Conservation (phyloP, 2,797 vertebrate genomes). For the Anabas testudineus region DNA sequence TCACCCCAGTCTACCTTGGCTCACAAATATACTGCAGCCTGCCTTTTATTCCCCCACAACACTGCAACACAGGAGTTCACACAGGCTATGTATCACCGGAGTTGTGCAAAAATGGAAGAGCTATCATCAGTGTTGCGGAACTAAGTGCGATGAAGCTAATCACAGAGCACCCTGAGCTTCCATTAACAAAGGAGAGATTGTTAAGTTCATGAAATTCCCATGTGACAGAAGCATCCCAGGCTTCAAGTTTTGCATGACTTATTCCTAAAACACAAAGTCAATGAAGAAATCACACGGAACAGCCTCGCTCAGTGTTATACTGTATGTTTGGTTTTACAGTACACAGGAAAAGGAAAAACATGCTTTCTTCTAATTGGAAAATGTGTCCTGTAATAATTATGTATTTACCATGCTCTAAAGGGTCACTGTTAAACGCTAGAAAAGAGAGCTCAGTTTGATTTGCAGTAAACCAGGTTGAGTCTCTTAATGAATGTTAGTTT, state of each 20-base stretch:
- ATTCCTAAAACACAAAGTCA: slow-evolving; percentile 64
- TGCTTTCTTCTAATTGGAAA: slow-evolving; percentile 69
- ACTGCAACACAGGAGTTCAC: slow-evolving; percentile 56
- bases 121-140: slow-evolving; percentile 54
- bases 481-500: slow-evolving; percentile 59
- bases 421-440: slow-evolving; percentile 59
- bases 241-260: slow-evolving; percentile 68
- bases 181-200: slow-evolving; percentile 72
- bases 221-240: slow-evolving; percentile 62
- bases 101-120: slow-evolving; percentile 63
- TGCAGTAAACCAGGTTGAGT: slow-evolving; percentile 69
- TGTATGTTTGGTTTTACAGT: slow-evolving; percentile 40
- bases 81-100: slow-evolving; percentile 51
- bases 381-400: slow-evolving; percentile 70
- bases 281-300: slow-evolving; percentile 63
- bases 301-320: slow-evolving; percentile 26
- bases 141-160: slow-evolving; percentile 62
- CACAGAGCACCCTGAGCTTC: slow-evolving; percentile 65
- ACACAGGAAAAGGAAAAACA: slow-evolving; percentile 54
- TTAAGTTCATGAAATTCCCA: slow-evolving; percentile 72
- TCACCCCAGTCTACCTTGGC: slow-evolving; percentile 48
- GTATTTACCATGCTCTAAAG: slow-evolving; percentile 49
- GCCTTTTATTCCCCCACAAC: slow-evolving; percentile 49
- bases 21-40: slow-evolving; percentile 49
- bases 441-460: slow-evolving; percentile 49